Conservation (phyloP, 2,888 invertebrate genomes). For the Xestia sexstrigata region DNA sequence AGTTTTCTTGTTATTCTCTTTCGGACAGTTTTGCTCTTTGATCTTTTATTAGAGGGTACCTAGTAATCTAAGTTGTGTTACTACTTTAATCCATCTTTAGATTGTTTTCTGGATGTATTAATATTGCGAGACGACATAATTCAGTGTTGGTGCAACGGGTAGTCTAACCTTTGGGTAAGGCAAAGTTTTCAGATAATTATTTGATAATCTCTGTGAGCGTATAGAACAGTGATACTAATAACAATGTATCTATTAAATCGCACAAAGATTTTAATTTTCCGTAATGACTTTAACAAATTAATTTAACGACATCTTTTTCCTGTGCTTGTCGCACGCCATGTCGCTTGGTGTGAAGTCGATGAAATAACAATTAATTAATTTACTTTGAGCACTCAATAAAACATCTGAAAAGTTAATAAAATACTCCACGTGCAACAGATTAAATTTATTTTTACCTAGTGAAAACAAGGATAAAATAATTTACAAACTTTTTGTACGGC, state of each 20-base stretch:
- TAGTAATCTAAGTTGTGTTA: neutral
- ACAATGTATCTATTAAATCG: neutral
- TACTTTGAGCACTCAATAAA: neutral
- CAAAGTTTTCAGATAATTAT: neutral
- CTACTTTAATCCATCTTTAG: neutral
- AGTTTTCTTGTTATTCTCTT: constrained; percentile 10
- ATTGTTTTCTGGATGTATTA: neutral
- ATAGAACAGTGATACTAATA: neutral
- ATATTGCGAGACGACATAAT: neutral
- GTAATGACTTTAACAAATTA: neutral
- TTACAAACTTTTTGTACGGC: neutral
- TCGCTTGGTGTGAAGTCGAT: neutral
- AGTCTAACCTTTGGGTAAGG: neutral
- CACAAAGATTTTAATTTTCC: neutral
- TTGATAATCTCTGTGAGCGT: neutral
- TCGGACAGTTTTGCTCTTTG: constrained; percentile 17
- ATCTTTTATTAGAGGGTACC: neutral
- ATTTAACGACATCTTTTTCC: neutral
- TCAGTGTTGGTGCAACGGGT: neutral
- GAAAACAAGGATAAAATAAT: constrained; percentile 2
- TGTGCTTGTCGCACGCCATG: neutral
- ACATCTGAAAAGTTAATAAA: neutral
- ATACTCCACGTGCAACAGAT: neutral
- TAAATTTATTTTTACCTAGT: neutral
- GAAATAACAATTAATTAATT: neutral